Base-by-base conservation (phyloP, 2,113 vertebrate species). In the Calypte anna region DNA sequence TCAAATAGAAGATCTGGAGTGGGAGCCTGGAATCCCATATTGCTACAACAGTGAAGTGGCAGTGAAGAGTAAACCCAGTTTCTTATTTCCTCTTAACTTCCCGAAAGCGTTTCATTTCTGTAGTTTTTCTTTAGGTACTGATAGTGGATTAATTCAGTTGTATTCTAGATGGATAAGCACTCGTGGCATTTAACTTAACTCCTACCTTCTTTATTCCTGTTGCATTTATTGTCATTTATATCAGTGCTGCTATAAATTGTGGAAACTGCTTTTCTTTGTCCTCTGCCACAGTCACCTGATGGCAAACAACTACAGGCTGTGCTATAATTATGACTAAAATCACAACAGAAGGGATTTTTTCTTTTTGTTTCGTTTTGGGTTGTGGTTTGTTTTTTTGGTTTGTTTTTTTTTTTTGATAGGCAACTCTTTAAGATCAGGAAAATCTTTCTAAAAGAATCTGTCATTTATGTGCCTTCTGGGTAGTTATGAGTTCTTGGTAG, bases 111-210 rank as follows among this genome's bases (percentile, higher is more conserved):
- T 94, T 74, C 28, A 86, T 95, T 84, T 93, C 61, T 36, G 33
- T 64, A 54, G 66, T 72, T 92, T 87, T 83, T 94, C 88, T 82
- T 93, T 75, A 92, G 80, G 36, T 92, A 50, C 48, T 58, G 63
- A 48, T 83, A 67, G 54, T 75, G 58, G 76, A 81, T 88, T 94
- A 55, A 86, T 94, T 88, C 67, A 54, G n/a, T 78, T 92, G 30
- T 57, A 38, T 89, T 79, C 70, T 62, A 75, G 86, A 88, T 93
- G 74, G 84, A 57, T 84, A 90, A 88, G 17, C n/a, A 53, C 19
- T 91, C 20, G 14, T 67, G 40, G 36, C 53, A 79, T 91, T 95
- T 88, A 78, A 86, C 53, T 95, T 88, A 78, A 88, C 53, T 88
- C 73, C 25, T 38, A 24, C 44, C 91, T 91, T 91, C 74, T 93